Conservation (phyloP, 2,113 vertebrate genomes). For the Trichechus manatus region DNA sequence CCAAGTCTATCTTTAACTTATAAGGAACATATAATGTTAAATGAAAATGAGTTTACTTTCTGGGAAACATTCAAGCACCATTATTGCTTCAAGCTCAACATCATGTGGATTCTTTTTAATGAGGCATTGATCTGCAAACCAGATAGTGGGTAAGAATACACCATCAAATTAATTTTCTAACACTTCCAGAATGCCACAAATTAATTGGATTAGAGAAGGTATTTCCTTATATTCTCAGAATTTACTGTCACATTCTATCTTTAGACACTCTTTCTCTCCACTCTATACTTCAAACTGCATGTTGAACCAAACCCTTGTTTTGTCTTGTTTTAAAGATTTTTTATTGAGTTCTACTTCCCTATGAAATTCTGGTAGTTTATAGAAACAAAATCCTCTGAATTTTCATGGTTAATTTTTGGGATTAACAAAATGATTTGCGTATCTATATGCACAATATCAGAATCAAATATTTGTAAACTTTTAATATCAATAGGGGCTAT, state of each 20-base stretch:
- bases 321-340: slow-evolving; percentile 1
- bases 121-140: slow-evolving; percentile 2
- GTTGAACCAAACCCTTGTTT: neutral
- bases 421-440: neutral
- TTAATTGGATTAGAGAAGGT: neutral
- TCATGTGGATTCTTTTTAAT: neutral
- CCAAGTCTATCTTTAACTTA: neutral
- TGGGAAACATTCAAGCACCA: neutral
- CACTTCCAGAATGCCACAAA: slow-evolving; percentile 7
- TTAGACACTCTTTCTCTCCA: neutral
- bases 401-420: neutral
- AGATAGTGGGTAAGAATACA: neutral
- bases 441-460: neutral
- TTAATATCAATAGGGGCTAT: neutral
- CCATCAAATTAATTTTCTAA: slow-evolving; percentile 45
- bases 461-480: neutral
- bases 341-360: slow-evolving; percentile 11
- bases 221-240: slow-evolving; percentile 13
- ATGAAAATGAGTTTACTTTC: slow-evolving; percentile 42
- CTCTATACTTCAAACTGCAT: neutral
- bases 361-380: slow-evolving; percentile 40
- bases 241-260: slow-evolving; percentile 22
- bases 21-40: neutral
- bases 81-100: neutral
- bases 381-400: neutral